A percentile compares a stretch with the other conserved stretches of the same genome.
These are phyloP conservation scores for Mionectes macconnelli DNA, from an alignment of 2,113 vertebrate genomes.

Conservation along the genomic window DNA sequence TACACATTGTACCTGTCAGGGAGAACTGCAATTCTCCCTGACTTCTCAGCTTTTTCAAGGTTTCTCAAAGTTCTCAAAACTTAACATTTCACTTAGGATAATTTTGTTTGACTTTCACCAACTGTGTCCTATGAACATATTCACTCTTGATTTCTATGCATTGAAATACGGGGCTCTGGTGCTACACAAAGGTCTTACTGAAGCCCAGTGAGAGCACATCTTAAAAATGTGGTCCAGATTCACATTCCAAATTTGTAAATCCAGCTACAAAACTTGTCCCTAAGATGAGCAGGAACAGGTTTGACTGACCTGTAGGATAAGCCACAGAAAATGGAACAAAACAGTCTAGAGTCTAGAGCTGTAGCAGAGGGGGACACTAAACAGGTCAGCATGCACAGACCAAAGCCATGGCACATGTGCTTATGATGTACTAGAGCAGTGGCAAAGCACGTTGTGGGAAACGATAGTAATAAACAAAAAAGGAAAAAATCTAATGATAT, in stretches of 20 bases:
- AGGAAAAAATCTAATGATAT: not conserved
- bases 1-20: not conserved
- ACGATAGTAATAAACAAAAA: not conserved
- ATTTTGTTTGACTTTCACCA: not conserved
- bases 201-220: not conserved
- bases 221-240: not conserved
- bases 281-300: not conserved
- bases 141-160: not conserved
- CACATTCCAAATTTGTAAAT: not conserved
- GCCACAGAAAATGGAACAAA: not conserved
- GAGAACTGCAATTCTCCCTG: not conserved
- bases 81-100: not conserved
- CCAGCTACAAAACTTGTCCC: not conserved
- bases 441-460: not conserved
- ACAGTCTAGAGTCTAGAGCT: not conserved
- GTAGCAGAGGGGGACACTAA: not conserved
- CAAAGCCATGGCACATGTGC: not conserved
- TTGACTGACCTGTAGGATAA: not conserved
- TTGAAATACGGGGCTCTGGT: not conserved
- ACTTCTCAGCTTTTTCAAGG: not conserved
- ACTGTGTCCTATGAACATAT: not conserved
- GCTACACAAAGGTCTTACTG: not conserved
- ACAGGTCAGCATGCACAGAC: not conserved
- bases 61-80: not conserved
- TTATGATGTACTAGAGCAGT: not conserved